Percentiles rank a stretch among this genome's conserved stretches.
Conservation (phyloP, 2,888 invertebrate genomes). For the Capitulum mitella region DNA sequence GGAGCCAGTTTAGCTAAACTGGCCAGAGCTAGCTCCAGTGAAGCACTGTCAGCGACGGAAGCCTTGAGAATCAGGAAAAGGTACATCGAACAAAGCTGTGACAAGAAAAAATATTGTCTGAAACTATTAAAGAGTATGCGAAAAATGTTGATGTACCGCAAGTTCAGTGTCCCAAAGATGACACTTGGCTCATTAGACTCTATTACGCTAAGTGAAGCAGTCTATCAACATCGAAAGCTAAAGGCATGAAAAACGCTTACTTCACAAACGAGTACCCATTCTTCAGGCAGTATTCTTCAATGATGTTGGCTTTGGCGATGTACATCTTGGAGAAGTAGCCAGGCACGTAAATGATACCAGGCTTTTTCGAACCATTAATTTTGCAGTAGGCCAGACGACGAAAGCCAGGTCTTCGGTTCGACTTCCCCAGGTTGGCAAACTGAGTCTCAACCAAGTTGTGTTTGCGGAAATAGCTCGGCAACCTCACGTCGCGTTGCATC, state of each 20-base stretch:
- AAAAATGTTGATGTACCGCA: no score
- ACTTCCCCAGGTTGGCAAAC: neutral
- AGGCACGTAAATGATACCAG: neutral
- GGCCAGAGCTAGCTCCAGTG: no score
- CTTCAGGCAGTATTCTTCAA: neutral
- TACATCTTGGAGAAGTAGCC: neutral
- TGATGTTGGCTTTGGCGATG: neutral
- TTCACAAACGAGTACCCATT: neutral
- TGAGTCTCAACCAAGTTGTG: neutral
- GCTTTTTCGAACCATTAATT: neutral
- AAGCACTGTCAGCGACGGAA: no score
- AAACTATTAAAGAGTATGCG: no score
- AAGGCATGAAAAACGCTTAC: neutral
- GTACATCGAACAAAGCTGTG: no score
- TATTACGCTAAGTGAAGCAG: no score
- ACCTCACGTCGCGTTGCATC: neutral
- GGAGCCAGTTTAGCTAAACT: no score
- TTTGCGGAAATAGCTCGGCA: neutral
- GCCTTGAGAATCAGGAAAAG: no score
- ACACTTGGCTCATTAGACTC: no score
- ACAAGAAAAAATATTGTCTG: no score
- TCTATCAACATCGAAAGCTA: no score
- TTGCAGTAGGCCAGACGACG: neutral
- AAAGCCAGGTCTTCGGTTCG: neutral
- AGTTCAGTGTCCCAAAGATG: no score